These are phyloP conservation scores for Philotrypesis tridentata DNA, from an alignment of 1,140 invertebrate genomes.

Conservation along the genomic window DNA sequence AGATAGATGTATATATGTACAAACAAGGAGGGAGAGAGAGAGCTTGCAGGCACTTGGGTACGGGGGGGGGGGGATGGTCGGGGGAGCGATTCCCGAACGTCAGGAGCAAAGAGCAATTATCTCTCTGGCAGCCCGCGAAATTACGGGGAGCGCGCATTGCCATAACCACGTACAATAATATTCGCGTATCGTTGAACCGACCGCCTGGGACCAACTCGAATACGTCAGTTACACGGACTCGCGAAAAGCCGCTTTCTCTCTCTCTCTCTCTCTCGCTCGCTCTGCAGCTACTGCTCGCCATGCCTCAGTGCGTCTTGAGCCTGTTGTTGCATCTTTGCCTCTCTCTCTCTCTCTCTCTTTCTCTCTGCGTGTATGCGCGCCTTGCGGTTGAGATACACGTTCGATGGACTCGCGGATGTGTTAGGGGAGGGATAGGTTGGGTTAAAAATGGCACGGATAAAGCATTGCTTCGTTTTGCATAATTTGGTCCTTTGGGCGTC, in stretches of 20 bases:
- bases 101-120: slow-evolving; percentile 51
- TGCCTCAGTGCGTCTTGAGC: not conserved
- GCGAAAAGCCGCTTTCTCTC: slow-evolving; percentile 31
- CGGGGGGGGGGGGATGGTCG: not conserved
- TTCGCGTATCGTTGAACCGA: slow-evolving; percentile 41
- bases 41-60: slow-evolving; percentile 17
- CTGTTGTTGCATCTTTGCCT: not conserved
- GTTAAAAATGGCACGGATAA: not conserved
- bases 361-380: not conserved
- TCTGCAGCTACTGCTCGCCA: too few relatives aligned
- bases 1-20: too few relatives aligned
- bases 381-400: not conserved
- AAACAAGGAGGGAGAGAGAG: too few relatives aligned
- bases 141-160: slow-evolving; percentile 42
- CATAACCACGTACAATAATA: slow-evolving; percentile 50
- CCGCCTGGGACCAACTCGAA: slow-evolving; percentile 38
- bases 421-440: too few relatives aligned
- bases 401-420: not conserved
- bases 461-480: too few relatives aligned
- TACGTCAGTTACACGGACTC: slow-evolving; percentile 43
- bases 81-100: slow-evolving; percentile 32
- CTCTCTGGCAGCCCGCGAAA: slow-evolving; percentile 47
- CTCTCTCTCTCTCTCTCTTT: too few relatives aligned
- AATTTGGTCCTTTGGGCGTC: too few relatives aligned
- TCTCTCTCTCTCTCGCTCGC: too few relatives aligned